Base-by-base conservation (phyloP, 1,140 invertebrate genomes). In the Macrocentrus cingulum region DNA sequence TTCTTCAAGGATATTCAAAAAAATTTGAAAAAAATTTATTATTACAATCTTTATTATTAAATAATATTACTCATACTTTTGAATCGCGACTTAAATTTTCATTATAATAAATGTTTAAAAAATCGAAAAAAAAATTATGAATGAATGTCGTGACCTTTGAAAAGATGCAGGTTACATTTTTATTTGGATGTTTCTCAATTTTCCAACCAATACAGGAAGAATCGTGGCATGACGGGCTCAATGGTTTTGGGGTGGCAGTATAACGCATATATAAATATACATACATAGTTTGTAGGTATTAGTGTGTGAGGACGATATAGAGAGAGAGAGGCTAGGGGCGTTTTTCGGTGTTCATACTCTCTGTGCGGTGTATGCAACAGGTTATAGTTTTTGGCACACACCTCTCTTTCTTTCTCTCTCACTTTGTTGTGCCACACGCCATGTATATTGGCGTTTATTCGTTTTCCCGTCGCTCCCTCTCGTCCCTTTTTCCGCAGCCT, bases 351-450 rank as follows among this genome's bases (percentile, higher is more conserved):
- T 69, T 74, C 75, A 68, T 71, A 68, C 65, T 65, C n/a, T n/a
- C n/a, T n/a, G n/a, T n/a, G 69, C 60, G 64, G 66, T 62, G 18
- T 51, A 63, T 64, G 76, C 77, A 77, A 80, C 77, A 80, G 75
- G 77, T 80, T 78, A 79, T 75, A 77, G 77, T 80, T 80, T 78
- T 78, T 78, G 76, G 76, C 76, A 77, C 72, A 72, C 74, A 72
- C 70, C 71, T 75, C 69, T 65, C 57, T 51, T n/a, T n/a, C n/a
- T n/a, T n/a, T n/a, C n/a, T n/a, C n/a, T n/a, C n/a, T n/a, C n/a
- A n/a, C n/a, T n/a, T n/a, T n/a, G n/a, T n/a, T n/a, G n/a, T 62
- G 54, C 56, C 56, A 52, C 61, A 60, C 56, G 65, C 65, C 60
- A 59, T 57, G 61, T 64, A 41, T 39, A 59, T 37, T 50, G 62